phyloP scores from a whole-genome alignment of 2,888 invertebrate genomes.

The Chalcis sispes region DNA sequence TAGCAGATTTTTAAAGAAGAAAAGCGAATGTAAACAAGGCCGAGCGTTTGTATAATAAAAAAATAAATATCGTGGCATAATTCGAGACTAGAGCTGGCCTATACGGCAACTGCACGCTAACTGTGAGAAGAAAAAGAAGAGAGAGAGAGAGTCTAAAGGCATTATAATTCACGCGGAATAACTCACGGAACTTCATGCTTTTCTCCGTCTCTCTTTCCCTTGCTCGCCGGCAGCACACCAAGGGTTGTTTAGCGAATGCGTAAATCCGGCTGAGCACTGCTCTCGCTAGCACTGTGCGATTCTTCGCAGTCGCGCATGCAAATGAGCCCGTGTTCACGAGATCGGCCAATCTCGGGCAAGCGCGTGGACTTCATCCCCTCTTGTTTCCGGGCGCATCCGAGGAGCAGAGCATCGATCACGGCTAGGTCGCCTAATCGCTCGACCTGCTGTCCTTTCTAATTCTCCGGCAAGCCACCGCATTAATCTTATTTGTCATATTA shows the following conservation, averaged over 20 bases:
- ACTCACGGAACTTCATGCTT: too few species aligned
- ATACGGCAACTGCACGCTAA: too few species aligned
- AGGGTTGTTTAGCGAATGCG: conserved; percentile 31
- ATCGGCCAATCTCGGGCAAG: too few species aligned
- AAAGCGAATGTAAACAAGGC: too few species aligned
- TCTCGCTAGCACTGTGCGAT: not conserved
- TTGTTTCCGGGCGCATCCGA: conserved; percentile 45
- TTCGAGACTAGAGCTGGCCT: conserved; percentile 32
- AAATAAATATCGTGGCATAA: conserved; percentile 32
- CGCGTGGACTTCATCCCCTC: too few species aligned
- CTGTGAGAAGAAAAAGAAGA: too few species aligned
- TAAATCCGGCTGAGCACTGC: conserved; percentile 9
- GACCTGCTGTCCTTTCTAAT: conserved; percentile 66
- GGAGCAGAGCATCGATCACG: conserved; percentile 68
- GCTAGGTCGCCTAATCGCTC: conserved; percentile 69
- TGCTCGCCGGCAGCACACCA: too few species aligned
- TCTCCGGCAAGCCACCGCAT: conserved; percentile 64
- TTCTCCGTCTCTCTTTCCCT: too few species aligned
- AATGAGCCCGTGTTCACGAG: conserved; percentile 65
- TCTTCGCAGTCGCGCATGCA: conserved; percentile 69
- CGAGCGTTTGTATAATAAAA: conserved; percentile 29
- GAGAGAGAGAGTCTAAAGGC: conserved; percentile 13
- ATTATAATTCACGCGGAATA: conserved; percentile 37
- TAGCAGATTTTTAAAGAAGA: too few species aligned
- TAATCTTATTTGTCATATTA: conserved; percentile 71